A percentile compares a stretch with the other conserved stretches of the same genome.
Conservation (phyloP, 1,140 invertebrate species). For the Drosophila subpulchrella region DNA sequence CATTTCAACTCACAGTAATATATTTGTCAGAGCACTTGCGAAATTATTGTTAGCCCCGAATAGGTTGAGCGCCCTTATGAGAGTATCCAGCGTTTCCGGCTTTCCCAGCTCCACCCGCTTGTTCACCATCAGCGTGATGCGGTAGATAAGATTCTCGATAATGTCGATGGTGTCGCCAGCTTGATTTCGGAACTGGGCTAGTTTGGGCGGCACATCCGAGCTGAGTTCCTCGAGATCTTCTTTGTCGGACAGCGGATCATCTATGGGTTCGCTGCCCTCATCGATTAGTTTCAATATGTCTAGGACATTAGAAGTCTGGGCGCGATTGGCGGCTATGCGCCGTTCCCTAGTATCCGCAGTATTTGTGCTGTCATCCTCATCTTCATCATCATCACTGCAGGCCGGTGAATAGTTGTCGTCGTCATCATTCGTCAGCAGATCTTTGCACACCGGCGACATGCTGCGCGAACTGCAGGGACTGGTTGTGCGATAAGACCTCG, state of each 20-base stretch:
- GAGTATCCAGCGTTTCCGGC: conserved; percentile 73
- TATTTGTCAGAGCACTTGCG: conserved; percentile 75
- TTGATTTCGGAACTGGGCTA: conserved; percentile 52
- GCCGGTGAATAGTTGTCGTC: conserved; percentile 84
- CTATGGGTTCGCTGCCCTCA: conserved; percentile 70
- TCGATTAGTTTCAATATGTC: conserved; percentile 77
- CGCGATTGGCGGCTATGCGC: conserved; percentile 48
- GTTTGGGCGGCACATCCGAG: conserved; percentile 69
- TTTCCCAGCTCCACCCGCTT: conserved; percentile 75
- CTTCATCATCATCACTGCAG: conserved; percentile 80
- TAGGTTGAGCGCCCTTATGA: conserved; percentile 74
- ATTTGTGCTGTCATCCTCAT: conserved; percentile 53
- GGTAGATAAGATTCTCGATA: conserved; percentile 77
- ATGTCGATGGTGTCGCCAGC: conserved; percentile 73
- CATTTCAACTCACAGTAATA: conserved; percentile 70
- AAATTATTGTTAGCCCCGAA: conserved; percentile 81
- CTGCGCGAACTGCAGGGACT: conserved; percentile 83
- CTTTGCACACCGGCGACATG: conserved; percentile 73
- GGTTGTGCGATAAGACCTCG: conserved; percentile 66
- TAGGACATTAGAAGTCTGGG: conserved; percentile 64
- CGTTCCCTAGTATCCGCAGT: conserved; percentile 57
- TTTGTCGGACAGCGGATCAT: conserved; percentile 75
- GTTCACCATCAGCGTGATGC: conserved; percentile 77
- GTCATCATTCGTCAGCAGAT: conserved; percentile 63
- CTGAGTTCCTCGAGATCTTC: conserved; percentile 76